Conservation (phyloP, 1,140 invertebrate genomes). For the Drosophila lini region DNA sequence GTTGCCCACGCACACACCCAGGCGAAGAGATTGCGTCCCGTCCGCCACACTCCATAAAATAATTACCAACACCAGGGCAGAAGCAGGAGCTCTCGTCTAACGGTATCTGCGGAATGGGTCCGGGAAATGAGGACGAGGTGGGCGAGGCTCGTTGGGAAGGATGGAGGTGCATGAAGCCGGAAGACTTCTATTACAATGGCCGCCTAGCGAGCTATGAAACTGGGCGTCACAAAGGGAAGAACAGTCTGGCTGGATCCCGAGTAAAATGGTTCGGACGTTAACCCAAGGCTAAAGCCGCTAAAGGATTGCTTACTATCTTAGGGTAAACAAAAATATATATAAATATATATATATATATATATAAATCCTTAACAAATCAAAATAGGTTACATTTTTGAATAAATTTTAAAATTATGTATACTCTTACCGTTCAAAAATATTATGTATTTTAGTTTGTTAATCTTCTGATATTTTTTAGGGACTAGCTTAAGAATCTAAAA, state of each 20-base stretch:
- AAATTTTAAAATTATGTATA: too few species aligned
- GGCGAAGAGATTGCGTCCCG: slow-evolving; percentile 22
- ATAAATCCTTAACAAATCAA: not conserved
- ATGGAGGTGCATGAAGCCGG: slow-evolving; percentile 40
- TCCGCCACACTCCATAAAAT: slow-evolving; percentile 72
- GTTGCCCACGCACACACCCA: slow-evolving; percentile 63
- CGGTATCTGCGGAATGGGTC: slow-evolving; percentile 2
- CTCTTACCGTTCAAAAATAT: too few species aligned
- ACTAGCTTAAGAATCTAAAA: too few species aligned
- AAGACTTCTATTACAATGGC: slow-evolving; percentile 46
- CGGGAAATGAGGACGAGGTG: not conserved
- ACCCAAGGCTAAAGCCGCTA: not conserved
- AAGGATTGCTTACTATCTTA: not conserved
- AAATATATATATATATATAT: not conserved
- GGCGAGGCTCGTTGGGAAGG: not conserved
- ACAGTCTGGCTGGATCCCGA: not conserved
- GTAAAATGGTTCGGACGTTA: slow-evolving; percentile 1
- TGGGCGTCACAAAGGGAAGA: not conserved
- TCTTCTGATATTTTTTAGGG: too few species aligned
- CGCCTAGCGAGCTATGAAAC: slow-evolving; percentile 8
- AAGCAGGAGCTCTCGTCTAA: slow-evolving; percentile 10
- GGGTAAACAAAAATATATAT: not conserved
- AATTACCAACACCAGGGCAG: slow-evolving; percentile 71
- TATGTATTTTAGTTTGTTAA: too few species aligned
- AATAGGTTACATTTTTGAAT: not conserved